phyloP scores from a whole-genome alignment of 2,888 invertebrate genomes.

The Thelaira solivaga region DNA sequence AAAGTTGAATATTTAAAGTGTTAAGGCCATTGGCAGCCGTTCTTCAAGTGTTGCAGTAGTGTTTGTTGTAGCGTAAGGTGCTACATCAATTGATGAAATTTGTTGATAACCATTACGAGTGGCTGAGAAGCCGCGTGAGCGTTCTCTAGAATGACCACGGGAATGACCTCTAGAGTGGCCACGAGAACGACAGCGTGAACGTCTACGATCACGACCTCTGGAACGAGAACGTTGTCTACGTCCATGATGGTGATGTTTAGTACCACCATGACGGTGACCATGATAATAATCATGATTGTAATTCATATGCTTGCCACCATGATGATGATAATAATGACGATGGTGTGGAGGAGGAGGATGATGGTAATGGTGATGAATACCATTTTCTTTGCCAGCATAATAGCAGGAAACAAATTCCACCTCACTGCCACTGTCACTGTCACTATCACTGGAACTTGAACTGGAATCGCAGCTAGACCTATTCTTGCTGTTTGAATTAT shows the following conservation, averaged over 20 bases:
- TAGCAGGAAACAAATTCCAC: constrained; percentile 42
- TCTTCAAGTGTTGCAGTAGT: constrained; percentile 28
- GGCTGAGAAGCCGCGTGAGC: constrained; percentile 42
- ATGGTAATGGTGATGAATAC: background rate
- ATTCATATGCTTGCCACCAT: constrained; percentile 27
- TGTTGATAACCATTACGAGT: constrained; percentile 39
- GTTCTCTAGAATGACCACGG: constrained; percentile 44
- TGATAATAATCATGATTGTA: constrained; percentile 10
- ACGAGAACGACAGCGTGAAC: constrained; percentile 47
- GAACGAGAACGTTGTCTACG: constrained; percentile 54
- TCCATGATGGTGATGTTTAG: constrained; percentile 46
- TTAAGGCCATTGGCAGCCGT: constrained; percentile 49
- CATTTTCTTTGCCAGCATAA: constrained; percentile 1
- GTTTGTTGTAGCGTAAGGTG: background rate
- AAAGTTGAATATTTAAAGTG: constrained; percentile 18
- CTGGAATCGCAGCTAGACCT: constrained; percentile 61
- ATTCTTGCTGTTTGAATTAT: constrained; percentile 53
- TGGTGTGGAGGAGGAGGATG: background rate
- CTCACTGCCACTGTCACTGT: constrained; percentile 44
- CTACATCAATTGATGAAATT: background rate
- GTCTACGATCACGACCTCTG: constrained; percentile 60
- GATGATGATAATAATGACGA: background rate
- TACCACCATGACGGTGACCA: constrained; percentile 1
- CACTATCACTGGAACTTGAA: constrained; percentile 57
- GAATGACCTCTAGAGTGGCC: constrained; percentile 39